Base-by-base conservation (phyloP, 2,797 vertebrate genomes). In the Sylvilagus floridanus region DNA sequence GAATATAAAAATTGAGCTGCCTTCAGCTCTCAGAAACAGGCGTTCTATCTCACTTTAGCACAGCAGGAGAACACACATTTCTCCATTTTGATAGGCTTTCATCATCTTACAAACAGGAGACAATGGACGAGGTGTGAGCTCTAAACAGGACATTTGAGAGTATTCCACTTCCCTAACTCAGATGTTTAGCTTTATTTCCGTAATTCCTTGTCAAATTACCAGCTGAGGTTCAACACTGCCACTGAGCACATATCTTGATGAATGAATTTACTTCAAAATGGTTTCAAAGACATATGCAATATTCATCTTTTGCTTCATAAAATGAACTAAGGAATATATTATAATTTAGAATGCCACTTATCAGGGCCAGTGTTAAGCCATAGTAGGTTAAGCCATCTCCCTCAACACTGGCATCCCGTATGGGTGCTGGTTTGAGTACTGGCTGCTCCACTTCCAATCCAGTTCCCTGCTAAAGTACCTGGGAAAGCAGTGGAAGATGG, bases 71-170 rank as follows among this genome's bases (percentile, higher is more conserved):
- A 84, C 17, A 88, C 81, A 66, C 35, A 95, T 19, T 78, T 78
- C 30, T 93, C 50, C 87, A 78, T 73, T 91, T 91, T 88, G 62
- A 76, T 73, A 47, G 73, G 71, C 28, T 83, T 93, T 86, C 52
- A 68, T 92, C 78, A 63, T 72, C 76, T 91, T 82, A 63, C 26
- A 88, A 88, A 50, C n/a, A 77, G 85, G 78, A 77, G 84, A 82
- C 13, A 85, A 12, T 54, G 8, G 6, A 42, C 16, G 16, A 21
- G 14, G 57, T 37, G 4, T 65, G 37, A n/a, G 32, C 52, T 54
- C 30, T 30, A 4, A 73, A n/a, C 2, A 78, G 14, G 11, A 37
- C 19, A 78, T 95, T 14, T n/a, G 37, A 63, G 72, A 2, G 54
- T 30, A 71, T 5, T 47, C 19, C 6, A 71, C 7, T 37, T 7